phyloP scores from a whole-genome alignment of 2,113 vertebrate species.

The Syngnathoides biaculeatus region DNA sequence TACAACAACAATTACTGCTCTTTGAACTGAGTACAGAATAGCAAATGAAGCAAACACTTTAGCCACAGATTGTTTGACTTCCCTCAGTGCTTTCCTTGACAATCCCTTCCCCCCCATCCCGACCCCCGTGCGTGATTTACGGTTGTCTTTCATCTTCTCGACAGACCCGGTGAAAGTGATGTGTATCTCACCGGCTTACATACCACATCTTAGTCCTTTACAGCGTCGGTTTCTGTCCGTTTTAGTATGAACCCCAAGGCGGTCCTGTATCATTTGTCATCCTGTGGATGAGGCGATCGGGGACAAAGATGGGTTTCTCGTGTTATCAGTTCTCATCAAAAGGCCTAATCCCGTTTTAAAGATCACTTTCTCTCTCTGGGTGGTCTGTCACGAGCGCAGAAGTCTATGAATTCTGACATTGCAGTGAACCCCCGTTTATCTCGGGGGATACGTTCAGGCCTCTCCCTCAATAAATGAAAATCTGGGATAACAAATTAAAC shows the following conservation, averaged over 20 bases:
- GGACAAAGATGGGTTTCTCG: conserved; percentile 34
- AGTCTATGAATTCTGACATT: neutral
- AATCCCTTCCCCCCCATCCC: conserved; percentile 1
- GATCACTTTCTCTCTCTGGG: conserved; percentile 31
- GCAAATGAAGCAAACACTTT: conserved; percentile 39
- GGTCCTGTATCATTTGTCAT: conserved; percentile 35
- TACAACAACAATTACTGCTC: conserved; percentile 39
- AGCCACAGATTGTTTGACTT: conserved; percentile 17
- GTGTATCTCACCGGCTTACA: conserved; percentile 43
- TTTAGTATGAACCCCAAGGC: conserved; percentile 36
- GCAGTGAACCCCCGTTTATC: neutral
- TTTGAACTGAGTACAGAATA: conserved; percentile 21
- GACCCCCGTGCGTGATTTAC: conserved; percentile 27
- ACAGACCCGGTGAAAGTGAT: conserved; percentile 30
- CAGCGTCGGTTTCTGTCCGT: conserved; percentile 46
- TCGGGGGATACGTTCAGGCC: neutral
- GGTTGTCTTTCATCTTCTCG: conserved; percentile 45
- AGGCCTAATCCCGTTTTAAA: conserved; percentile 30
- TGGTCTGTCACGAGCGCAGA: conserved; percentile 28
- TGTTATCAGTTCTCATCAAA: conserved; percentile 33
- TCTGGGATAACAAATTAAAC: too few species aligned
- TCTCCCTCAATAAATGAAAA: too few species aligned
- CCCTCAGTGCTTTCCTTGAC: conserved; percentile 29
- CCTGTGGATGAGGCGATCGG: conserved; percentile 40
- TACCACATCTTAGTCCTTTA: conserved; percentile 37